A percentile compares a stretch with the other conserved stretches of the same genome.
These are phyloP conservation scores for Dicaeum eximium DNA, from an alignment of 2,113 vertebrate species.

Conservation along the genomic window DNA sequence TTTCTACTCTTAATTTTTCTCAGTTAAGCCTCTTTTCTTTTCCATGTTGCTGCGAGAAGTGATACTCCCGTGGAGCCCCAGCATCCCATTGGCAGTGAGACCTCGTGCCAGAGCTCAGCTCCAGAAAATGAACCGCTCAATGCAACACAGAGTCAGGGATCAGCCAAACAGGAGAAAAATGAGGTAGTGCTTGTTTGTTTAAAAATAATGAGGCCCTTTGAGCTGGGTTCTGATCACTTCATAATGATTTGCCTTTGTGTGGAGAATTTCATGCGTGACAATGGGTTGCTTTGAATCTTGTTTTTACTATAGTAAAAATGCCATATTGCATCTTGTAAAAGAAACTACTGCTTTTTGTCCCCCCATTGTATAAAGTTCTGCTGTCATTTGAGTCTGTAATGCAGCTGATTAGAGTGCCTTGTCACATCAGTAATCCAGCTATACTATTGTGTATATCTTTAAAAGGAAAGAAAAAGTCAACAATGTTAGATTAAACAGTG, in stretches of 20 bases:
- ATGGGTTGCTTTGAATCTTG: background rate
- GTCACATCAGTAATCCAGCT: background rate
- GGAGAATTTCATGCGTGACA: background rate
- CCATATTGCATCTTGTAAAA: background rate
- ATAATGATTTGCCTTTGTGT: slow-evolving; percentile 16
- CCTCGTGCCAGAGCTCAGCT: slow-evolving; percentile 67
- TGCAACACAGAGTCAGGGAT: slow-evolving; percentile 74
- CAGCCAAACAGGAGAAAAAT: slow-evolving; percentile 77
- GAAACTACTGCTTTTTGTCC: background rate
- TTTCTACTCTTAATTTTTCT: background rate
- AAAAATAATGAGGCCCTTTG: slow-evolving; percentile 18
- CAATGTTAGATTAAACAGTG: background rate
- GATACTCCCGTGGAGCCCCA: slow-evolving; percentile 84
- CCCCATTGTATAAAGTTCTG: background rate
- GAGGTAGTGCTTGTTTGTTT: slow-evolving; percentile 78
- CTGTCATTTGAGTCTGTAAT: background rate
- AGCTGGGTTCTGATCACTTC: background rate
- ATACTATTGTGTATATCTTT: background rate
- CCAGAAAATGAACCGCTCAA: slow-evolving; percentile 75
- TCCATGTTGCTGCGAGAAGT: slow-evolving; percentile 68
- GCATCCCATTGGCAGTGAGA: slow-evolving; percentile 73
- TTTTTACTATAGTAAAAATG: background rate
- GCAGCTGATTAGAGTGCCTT: background rate
- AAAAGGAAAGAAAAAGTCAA: background rate
- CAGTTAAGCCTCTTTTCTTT: slow-evolving; percentile 1